Conservation (phyloP, 2,797 vertebrate genomes). For the Ctenopoma multispine region DNA sequence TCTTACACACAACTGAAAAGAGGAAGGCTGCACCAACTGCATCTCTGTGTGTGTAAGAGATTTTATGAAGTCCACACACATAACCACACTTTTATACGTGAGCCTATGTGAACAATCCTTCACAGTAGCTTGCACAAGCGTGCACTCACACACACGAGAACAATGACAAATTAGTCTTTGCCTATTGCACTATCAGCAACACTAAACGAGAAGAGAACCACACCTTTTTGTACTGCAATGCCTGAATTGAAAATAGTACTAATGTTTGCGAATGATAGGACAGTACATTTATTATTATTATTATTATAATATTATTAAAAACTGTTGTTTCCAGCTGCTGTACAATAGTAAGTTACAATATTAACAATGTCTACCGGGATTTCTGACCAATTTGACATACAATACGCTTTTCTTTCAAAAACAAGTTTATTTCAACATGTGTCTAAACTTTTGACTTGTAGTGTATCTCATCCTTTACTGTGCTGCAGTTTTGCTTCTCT, state of each 20-base stretch:
- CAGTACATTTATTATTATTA: no score
- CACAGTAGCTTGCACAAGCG: conserved; percentile 4
- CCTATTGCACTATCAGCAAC: conserved; percentile 53
- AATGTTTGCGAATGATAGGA: no score
- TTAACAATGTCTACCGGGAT: no score
- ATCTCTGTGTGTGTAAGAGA: conserved; percentile 13
- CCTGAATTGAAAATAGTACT: conserved; percentile 57
- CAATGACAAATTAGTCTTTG: conserved; percentile 33
- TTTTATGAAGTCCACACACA: background rate
- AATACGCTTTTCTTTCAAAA: no score
- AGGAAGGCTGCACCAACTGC: conserved; percentile 10
- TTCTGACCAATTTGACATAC: no score
- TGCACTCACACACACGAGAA: background rate
- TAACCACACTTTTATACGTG: background rate
- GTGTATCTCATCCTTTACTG: background rate
- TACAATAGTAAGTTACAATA: no score
- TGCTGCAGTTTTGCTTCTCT: background rate
- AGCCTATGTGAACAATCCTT: conserved; percentile 4
- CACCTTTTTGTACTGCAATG: conserved; percentile 51
- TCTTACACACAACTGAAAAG: conserved; percentile 39
- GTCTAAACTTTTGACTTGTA: no score
- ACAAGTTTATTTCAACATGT: no score
- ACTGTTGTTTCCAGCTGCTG: no score
- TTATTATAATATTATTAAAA: no score
- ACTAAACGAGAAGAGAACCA: conserved; percentile 48